Percentiles rank a stretch among this genome's conserved stretches.
Evolutionary conservation across 2,797 vertebrate species (phyloP).

Genomic region (Mormyrops boulengeri): DNA sequence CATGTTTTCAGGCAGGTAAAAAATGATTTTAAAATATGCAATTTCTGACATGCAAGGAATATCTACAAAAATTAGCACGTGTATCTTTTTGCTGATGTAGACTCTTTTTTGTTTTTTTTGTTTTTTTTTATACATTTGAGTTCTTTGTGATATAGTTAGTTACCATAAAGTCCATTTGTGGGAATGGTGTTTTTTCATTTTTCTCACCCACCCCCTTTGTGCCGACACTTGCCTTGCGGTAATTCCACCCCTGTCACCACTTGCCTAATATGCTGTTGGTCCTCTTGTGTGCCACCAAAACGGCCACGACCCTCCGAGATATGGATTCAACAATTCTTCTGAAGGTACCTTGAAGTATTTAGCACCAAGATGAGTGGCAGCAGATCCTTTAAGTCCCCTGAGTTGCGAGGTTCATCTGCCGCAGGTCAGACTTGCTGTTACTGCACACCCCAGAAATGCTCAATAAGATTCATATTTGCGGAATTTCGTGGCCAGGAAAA

Average conservation of each 20-base stretch:
- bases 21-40: not conserved
- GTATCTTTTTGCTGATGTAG: not conserved
- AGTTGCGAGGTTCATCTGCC: not conserved
- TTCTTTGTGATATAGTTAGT: not conserved
- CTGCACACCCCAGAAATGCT: not conserved
- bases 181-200: not conserved
- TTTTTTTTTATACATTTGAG: not conserved
- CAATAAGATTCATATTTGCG: not conserved
- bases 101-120: not conserved
- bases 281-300: not conserved
- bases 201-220: not conserved
- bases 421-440: not conserved
- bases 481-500: not conserved
- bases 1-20: constrained; percentile 7
- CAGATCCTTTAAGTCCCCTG: not conserved
- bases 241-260: not conserved
- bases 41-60: not conserved
- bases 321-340: not conserved
- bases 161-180: not conserved
- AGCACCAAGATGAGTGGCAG: not conserved
- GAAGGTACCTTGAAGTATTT: not conserved
- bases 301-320: not conserved
- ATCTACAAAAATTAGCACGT: not conserved
- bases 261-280: not conserved
- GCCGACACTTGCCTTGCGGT: not conserved